Base-by-base conservation (phyloP, 92 coral and sea anemone species). In the Palythoa caribaeorum region DNA sequence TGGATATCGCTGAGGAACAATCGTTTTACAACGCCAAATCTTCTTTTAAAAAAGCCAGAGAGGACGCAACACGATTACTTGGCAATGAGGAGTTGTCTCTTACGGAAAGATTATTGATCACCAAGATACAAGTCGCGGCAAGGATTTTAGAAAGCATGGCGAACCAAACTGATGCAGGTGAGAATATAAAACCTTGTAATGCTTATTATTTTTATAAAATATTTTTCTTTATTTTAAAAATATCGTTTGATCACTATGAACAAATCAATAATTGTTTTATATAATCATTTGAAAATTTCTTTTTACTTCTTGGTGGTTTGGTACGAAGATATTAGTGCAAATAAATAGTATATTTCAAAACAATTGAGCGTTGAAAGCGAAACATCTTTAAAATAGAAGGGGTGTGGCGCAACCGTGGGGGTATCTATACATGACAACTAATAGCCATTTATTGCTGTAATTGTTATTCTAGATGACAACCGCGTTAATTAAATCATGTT, bases 41-140 rank as follows among this genome's bases (percentile, higher is more conserved):
- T 16, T 63, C 73, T 12, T 81, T 81, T 37, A 81, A 66, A 37
- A 81, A 81, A 39, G 86, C 86, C 12, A 44, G 86, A 48, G 86
- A 81, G 66, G 86, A 81, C 17, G 86, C 86, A 1, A 81, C 86
- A 17, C 47, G 86, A 40, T 55, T 52, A 9, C 86, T 81, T 47
- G 74, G 86, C 11, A 81, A 81, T 66, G 86, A 66, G 8, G 86
- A 81, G 4, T 44, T 81, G 0, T 65, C 86, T 11, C 59, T 81
- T 14, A 6, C 86, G 19, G 86, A 81, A n/a, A 63, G 73, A 81
- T 20, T 81, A 59, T 28, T 81, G 76, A 39, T 53, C 20, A 81
- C 86, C 47, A 81, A 81, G 76, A 81, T 81, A 44, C 86, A 81
- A 81, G 86, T 81, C 12, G 86, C 86, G 8, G 76, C 86, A 3